Evolutionary conservation across 2,888 invertebrate species (phyloP).

Genomic region (Phyto melanocephala): DNA sequence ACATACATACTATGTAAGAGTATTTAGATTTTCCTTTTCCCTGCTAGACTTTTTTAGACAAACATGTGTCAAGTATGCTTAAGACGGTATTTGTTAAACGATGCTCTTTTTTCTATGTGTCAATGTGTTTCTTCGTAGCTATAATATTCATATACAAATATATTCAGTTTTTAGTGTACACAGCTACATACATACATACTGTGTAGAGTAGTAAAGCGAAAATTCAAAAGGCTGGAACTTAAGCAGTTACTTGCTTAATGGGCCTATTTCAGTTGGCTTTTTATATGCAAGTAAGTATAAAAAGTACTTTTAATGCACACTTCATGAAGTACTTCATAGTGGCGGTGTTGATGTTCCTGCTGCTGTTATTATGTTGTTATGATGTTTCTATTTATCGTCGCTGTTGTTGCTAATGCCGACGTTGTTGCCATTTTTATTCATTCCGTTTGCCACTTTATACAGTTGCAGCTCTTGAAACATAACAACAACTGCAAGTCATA

Average conservation of each 20-base stretch:
- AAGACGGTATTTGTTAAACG: slow-evolving; percentile 29
- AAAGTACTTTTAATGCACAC: slow-evolving; percentile 46
- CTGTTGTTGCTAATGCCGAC: slow-evolving; percentile 15
- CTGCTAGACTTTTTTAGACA: slow-evolving; percentile 1
- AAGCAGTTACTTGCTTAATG: slow-evolving; percentile 61
- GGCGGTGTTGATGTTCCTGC: slow-evolving; percentile 48
- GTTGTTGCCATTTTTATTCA: slow-evolving; percentile 31
- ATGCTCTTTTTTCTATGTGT: slow-evolving; percentile 15
- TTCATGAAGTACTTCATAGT: slow-evolving; percentile 55
- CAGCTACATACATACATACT: neutral
- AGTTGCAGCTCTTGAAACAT: slow-evolving; percentile 52
- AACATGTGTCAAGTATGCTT: slow-evolving; percentile 56
- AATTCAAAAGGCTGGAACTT: slow-evolving; percentile 59
- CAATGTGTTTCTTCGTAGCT: neutral
- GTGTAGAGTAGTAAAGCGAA: slow-evolving; percentile 9
- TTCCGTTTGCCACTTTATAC: slow-evolving; percentile 53
- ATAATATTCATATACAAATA: neutral
- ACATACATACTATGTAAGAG: too few relatives aligned
- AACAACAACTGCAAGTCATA: slow-evolving; percentile 50
- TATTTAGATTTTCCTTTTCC: neutral
- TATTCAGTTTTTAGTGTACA: too few relatives aligned
- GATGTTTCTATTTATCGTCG: slow-evolving; percentile 13
- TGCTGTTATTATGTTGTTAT: slow-evolving; percentile 49
- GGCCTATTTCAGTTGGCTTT: slow-evolving; percentile 48
- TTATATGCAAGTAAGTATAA: neutral